A percentile compares a stretch with the other conserved stretches of the same genome.
Evolutionary conservation across 2,888 invertebrate species (phyloP).

Genomic region (Tupiocoris notatus): DNA sequence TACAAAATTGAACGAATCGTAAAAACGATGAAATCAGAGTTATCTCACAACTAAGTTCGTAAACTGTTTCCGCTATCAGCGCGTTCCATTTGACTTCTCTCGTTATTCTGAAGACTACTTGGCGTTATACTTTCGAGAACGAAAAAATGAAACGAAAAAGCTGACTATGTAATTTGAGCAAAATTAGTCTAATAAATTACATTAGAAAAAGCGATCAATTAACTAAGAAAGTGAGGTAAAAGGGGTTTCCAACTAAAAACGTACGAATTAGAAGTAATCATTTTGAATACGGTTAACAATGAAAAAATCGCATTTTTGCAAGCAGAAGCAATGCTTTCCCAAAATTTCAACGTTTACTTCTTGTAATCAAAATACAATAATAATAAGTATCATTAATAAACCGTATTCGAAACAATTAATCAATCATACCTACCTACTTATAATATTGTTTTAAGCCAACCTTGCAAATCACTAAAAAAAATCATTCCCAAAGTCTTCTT

Average conservation of each 20-base stretch:
- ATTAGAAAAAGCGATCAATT: constrained; percentile 4
- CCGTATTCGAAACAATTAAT: background rate
- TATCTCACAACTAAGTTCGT: constrained; percentile 6
- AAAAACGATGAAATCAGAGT: constrained; percentile 3
- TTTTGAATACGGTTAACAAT: too few species aligned
- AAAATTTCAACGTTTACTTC: too few species aligned
- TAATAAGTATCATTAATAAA: too few species aligned
- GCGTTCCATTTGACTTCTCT: background rate
- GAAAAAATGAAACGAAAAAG: constrained; percentile 14
- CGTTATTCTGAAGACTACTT: constrained; percentile 1
- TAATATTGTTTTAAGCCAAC: background rate
- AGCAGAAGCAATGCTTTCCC: too few species aligned
- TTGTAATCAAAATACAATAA: too few species aligned
- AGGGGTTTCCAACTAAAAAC: background rate
- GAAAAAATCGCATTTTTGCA: too few species aligned
- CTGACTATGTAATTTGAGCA: constrained; percentile 32
- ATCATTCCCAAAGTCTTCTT: too few species aligned
- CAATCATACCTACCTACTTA: background rate
- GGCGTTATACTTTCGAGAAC: background rate
- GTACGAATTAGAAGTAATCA: too few species aligned
- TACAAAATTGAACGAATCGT: constrained; percentile 23
- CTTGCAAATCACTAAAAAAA: background rate
- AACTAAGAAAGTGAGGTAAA: background rate
- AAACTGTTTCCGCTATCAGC: background rate
- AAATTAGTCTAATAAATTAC: constrained; percentile 24